Evolutionary conservation across 1,140 invertebrate genomes (phyloP).

Genomic region (Drosophila burlai): DNA sequence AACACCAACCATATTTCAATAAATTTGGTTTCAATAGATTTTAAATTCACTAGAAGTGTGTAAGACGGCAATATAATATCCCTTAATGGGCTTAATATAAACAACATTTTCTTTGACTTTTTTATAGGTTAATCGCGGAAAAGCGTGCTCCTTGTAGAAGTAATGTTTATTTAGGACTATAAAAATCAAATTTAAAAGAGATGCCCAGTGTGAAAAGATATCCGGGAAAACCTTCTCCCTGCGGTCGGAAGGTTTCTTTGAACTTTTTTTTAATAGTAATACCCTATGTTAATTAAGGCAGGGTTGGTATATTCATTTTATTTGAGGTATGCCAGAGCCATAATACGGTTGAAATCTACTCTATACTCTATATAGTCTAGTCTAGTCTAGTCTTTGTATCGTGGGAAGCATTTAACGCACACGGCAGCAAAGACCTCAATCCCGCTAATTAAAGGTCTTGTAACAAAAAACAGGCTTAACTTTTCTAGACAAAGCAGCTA

Average conservation of each 20-base stretch:
- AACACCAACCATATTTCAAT: background rate
- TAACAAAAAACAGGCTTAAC: background rate
- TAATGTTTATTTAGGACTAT: slow-evolving; percentile 7
- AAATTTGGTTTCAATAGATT: background rate
- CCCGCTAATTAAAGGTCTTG: background rate
- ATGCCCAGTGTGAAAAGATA: slow-evolving; percentile 1
- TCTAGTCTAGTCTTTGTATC: too few species aligned
- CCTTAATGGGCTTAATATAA: background rate
- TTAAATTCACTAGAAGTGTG: background rate
- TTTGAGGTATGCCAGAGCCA: background rate
- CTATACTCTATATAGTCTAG: background rate
- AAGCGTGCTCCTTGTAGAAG: background rate
- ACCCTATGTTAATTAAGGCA: background rate
- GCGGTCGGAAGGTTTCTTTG: slow-evolving; percentile 10
- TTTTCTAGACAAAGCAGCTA: background rate
- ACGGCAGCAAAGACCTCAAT: background rate
- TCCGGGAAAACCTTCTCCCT: background rate
- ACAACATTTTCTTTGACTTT: background rate
- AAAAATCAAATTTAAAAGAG: slow-evolving; percentile 6
- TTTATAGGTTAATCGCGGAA: too few species aligned
- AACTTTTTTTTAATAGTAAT: slow-evolving; percentile 5
- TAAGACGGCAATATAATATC: background rate
- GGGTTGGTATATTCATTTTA: background rate
- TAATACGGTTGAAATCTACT: background rate
- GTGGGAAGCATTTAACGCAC: too few species aligned